Evolutionary conservation across 1,140 invertebrate genomes (phyloP), one percentile per base, ranked within the genome.

Genomic region (Yoshiicerus persimilis): DNA sequence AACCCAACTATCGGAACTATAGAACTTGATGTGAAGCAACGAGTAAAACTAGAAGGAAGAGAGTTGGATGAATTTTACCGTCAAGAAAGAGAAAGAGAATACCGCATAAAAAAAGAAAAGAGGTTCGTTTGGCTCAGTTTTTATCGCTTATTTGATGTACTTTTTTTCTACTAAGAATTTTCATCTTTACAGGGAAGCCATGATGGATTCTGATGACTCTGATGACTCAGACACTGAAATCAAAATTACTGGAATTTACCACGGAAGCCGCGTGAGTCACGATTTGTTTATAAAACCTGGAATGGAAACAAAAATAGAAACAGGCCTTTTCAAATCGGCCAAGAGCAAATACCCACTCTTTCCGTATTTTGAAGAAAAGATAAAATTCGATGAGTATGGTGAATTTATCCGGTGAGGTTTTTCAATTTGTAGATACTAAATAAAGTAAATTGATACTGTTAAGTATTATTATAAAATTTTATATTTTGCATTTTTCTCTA

Each of bases 321-420:
- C 88, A 6, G 91, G 91, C 6, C 98, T 97, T 92, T 98, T 99
- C 92, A 99, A 98, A 96, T 97, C 88, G 97, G 95, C 91, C 98
- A 98, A 93, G 96, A 98, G 87, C 96, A 97, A 90, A 90, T 97
- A 98, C 93, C 98, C 98, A 0, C 99, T 99, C 96, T 99, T 98
- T 93, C 98, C 98, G 2, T 97, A 96, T 91, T 94, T 96, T 77
- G 98, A 99, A 93, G 98, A 99, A 91, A 97, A 97, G 93, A 95
- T 98, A 0, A 96, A 98, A 92, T 96, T 95, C 92, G 98, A 99
- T 91, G 97, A 99, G 92, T 99, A 99, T 92, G 98, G 98, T 0
- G 98, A 99, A 93, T 96, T 98, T 75, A 97, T 99, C 80, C 93
- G 92, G 92, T 93, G 91, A 90, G 85, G 36, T 70, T 86, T 0